Evolutionary conservation across 2,888 invertebrate species (phyloP), one percentile per base, ranked within the genome.

Genomic region (Eudasyphora cyanicolor): DNA sequence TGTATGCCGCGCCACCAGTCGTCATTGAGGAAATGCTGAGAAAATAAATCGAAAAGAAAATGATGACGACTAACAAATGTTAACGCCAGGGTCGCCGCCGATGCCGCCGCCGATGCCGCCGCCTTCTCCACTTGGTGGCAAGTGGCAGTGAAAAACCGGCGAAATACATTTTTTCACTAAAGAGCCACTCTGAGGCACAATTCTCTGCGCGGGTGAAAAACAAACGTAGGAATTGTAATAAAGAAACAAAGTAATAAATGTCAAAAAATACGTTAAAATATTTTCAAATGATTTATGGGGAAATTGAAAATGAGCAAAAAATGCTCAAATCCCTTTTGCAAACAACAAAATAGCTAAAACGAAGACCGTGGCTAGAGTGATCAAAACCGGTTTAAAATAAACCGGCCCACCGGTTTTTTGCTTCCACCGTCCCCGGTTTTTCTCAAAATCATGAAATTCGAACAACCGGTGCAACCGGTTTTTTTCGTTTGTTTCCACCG

Each of bases 181-280:
- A 38, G 10, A 67, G 62, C 14, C 49, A 17, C 49, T 49, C 19
- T 5, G 24, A 8, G 32, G 38, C n/a, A 38, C 29, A 29, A 62
- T 32, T n/a, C 21, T 3, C 24, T 5, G 12, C 24, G 45, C 21
- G 49, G 32, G 29, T 24, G 21, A 8, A 32, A 29, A 45, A 45
- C 35, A 42, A 54, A 35, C 10, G 21, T 21, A 45, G 38, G 45
- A 27, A 10, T 17, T 32, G 70, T 78, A 79, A 69, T 57, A 60
- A 75, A 78, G 75, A 32, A 78, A 79, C 82, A 82, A 75, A 82
- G 78, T 82, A 82, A 82, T 82, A 82, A 82, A 78, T 82, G 82
- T 79, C 82, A 76, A 76, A 76, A 82, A 76, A 76, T 82, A 79
- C 64, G 71, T 82, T 82, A 42, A 82, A 79, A 79, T 71, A 76